Percentiles rank a stretch among this genome's conserved stretches.
These are phyloP conservation scores for Cenopis cana DNA, from an alignment of 2,888 invertebrate species.

Conservation along the genomic window DNA sequence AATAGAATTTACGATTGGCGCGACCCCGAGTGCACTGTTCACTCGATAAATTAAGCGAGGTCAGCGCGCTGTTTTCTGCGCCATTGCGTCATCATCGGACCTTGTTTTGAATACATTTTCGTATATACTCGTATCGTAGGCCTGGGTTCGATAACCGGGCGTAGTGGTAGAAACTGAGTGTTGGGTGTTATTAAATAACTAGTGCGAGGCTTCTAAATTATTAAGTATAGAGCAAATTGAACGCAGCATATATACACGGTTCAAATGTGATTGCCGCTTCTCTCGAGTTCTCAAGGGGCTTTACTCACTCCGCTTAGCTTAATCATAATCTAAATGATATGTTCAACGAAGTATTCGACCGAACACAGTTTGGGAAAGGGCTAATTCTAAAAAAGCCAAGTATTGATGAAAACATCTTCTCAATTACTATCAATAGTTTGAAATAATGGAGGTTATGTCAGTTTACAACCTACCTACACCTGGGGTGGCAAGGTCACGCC, in stretches of 20 bases:
- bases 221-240: slow-evolving; percentile 54
- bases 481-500: neutral
- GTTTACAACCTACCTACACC: neutral
- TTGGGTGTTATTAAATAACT: slow-evolving; percentile 68
- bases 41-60: slow-evolving; percentile 69
- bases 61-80: slow-evolving; percentile 60
- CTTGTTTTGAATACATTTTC: slow-evolving; percentile 67
- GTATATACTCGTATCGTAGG: slow-evolving; percentile 54
- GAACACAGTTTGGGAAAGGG: no score
- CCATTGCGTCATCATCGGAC: slow-evolving; percentile 70
- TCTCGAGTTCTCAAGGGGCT: slow-evolving; percentile 75
- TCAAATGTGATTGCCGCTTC: slow-evolving; percentile 66
- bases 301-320: slow-evolving; percentile 54
- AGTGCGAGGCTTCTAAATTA: slow-evolving; percentile 72
- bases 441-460: neutral
- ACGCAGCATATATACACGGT: slow-evolving; percentile 58
- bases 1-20: slow-evolving; percentile 71
- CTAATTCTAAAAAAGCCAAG: no score
- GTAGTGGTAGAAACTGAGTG: slow-evolving; percentile 68
- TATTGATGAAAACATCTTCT: neutral
- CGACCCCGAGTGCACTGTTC: slow-evolving; percentile 58
- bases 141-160: slow-evolving; percentile 66
- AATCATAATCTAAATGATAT: slow-evolving; percentile 52
- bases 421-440: neutral
- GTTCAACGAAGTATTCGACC: no score